A percentile compares a stretch with the other conserved stretches of the same genome.
These are phyloP conservation scores for Sphyrna mokarran DNA, from an alignment of 2,113 vertebrate genomes.

Conservation along the genomic window DNA sequence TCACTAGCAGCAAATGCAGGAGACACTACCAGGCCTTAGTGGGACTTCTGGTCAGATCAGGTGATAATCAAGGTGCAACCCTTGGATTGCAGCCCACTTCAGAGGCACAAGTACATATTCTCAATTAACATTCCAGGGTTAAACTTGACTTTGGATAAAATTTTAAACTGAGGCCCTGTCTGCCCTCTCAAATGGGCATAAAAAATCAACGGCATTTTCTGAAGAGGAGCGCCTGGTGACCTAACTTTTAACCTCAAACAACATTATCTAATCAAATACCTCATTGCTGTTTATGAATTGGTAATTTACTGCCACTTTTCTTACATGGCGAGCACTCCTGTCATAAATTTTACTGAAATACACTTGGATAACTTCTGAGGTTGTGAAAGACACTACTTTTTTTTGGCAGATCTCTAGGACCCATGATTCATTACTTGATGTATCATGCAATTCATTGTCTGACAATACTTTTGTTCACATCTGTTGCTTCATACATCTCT, in stretches of 20 bases:
- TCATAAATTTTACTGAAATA: not conserved
- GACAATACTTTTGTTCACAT: not conserved
- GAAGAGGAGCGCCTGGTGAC: not conserved
- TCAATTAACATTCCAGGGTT: not conserved
- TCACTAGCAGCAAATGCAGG: not conserved
- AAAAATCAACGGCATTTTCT: not conserved
- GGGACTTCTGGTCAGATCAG: no score
- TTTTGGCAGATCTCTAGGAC: not conserved
- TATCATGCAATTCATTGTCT: no score
- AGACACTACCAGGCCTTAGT: no score
- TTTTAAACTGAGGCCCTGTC: not conserved
- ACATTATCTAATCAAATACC: not conserved
- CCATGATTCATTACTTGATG: not conserved
- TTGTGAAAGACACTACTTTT: not conserved
- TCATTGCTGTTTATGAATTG: not conserved
- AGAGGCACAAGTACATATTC: not conserved
- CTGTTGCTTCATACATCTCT: not conserved
- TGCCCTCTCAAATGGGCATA: no score
- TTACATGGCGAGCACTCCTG: not conserved
- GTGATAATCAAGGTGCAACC: no score
- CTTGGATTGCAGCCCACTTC: not conserved
- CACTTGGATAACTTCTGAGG: not conserved
- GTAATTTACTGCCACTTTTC: not conserved
- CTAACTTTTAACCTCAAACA: not conserved
- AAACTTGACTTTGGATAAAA: not conserved